These are phyloP conservation scores for Protobothrops flavoviridis DNA, from an alignment of 2,113 vertebrate genomes.

Conservation along the genomic window DNA sequence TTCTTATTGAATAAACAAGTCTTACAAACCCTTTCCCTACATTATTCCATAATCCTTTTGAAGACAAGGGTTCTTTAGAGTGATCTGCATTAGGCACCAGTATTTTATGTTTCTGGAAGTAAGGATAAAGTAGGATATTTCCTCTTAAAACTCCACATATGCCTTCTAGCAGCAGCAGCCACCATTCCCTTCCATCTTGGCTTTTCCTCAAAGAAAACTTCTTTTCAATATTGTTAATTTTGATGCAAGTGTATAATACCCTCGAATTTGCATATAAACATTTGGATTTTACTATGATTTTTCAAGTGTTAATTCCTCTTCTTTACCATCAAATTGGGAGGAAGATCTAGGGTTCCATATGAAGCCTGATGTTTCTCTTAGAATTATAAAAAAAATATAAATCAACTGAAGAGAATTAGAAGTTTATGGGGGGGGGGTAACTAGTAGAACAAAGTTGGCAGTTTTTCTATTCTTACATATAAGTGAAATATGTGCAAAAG, in stretches of 20 bases:
- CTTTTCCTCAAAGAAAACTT: neutral
- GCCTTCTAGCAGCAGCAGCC: neutral
- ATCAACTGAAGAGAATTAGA: neutral
- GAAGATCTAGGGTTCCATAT: slow-evolving; percentile 5
- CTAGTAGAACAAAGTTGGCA: neutral
- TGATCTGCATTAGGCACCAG: neutral
- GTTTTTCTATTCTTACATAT: slow-evolving; percentile 2
- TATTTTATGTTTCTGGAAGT: neutral
- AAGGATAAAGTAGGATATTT: neutral
- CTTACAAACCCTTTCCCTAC: neutral
- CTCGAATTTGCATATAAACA: neutral
- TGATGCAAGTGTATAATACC: neutral
- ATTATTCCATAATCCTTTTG: neutral
- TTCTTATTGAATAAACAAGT: neutral
- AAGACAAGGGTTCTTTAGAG: neutral
- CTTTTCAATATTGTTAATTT: neutral
- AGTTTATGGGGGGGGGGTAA: neutral
- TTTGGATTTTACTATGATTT: neutral
- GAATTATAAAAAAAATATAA: slow-evolving; percentile 2
- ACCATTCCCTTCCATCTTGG: neutral
- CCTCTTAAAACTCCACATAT: neutral
- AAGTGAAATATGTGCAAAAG: slow-evolving; percentile 35
- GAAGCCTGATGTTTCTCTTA: neutral
- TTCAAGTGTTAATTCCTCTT: neutral
- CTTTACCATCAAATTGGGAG: slow-evolving; percentile 16